Base-by-base conservation (phyloP, 2,113 vertebrate genomes). In the Lepus europaeus region DNA sequence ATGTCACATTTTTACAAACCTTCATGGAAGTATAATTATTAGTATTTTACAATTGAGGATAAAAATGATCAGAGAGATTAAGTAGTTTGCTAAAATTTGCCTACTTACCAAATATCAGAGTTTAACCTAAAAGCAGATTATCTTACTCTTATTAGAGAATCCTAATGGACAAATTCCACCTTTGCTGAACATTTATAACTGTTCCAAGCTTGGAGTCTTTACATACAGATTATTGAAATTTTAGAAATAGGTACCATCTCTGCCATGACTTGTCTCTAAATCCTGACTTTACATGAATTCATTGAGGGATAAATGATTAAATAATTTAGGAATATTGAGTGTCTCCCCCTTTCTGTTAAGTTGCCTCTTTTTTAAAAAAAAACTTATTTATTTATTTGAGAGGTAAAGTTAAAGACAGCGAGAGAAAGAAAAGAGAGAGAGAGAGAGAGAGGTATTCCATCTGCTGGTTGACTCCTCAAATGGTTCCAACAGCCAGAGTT, bases 51-150 rank as follows among this genome's bases (percentile, higher is more conserved):
- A 63, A 5, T 22, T 66, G 68, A 86, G 63, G 5, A 59, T 31
- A 73, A 9, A 85, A 86, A 91, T 31, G n/a, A 68, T 68, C n/a
- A 83, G n/a, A 91, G 68, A 66, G 39, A 73, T 82, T 63, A 69
- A 89, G 61, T 5, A 89, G 56, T 33, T 82, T 61, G 23, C n/a
- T 39, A 49, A 81, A 80, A 72, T 29, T 49, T 45, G 68, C n/a
- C 82, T 36, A 20, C 12, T 87, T 82, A 73, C 22, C 19, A 81
- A 39, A 20, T 56, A 6, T 80, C 70, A 78, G 7, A 53, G 6
- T 25, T 33, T 4, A 72, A 51, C 53, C 51, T 78, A 63, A 63
- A 61, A n/a, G 17, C 31, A 39, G 51, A 20, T 59, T 88, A 51
- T 86, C 39, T 49, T 82, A 90, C 45, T 10, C 12, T 3, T 45